Evolutionary conservation across 2,888 invertebrate genomes (phyloP).

Genomic region (Sphecodes monilicornis): DNA sequence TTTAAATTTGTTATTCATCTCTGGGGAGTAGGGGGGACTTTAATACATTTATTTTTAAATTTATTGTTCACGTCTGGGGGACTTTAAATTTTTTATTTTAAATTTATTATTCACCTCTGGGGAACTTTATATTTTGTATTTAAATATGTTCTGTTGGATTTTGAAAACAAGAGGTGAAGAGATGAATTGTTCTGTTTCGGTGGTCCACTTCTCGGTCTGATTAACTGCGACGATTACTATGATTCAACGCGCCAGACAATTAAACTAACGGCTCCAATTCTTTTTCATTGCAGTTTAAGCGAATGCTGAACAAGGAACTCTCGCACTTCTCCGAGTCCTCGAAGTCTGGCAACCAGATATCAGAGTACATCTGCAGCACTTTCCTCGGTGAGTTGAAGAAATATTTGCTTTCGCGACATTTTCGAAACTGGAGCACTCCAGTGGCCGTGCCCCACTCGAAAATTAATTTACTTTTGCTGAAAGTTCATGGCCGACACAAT

Average conservation of each 20-base stretch:
- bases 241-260: background rate
- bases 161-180: no score
- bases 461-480: background rate
- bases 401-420: background rate
- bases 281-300: constrained; percentile 94
- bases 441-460: background rate
- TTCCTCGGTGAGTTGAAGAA: constrained; percentile 94
- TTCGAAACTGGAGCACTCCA: background rate
- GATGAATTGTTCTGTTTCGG: background rate
- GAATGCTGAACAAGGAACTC: constrained; percentile 99
- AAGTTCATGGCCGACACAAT: background rate
- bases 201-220: background rate
- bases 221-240: background rate
- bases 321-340: constrained; percentile 99
- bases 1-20: background rate
- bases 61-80: no score
- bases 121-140: no score
- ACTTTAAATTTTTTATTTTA: no score
- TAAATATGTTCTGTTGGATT: no score
- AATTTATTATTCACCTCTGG: no score
- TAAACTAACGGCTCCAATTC: constrained; percentile 29
- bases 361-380: constrained; percentile 99
- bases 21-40: no score
- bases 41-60: no score
- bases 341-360: constrained; percentile 99